These are phyloP conservation scores for Carcinoscorpius rotundicauda DNA, from an alignment of 1,140 invertebrate genomes.

Conservation along the genomic window DNA sequence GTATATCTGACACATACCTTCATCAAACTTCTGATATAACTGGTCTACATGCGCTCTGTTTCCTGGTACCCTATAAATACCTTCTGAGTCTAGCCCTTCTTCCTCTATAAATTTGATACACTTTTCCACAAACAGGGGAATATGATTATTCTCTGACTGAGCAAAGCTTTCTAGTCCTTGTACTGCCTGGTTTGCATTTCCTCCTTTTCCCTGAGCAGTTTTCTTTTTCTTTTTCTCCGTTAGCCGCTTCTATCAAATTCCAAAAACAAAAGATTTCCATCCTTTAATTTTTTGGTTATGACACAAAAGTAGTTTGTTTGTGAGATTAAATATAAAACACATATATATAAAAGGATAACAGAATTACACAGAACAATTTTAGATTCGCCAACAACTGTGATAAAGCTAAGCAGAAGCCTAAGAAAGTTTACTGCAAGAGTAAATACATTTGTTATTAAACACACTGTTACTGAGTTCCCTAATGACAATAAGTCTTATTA, in stretches of 20 bases:
- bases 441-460: too few relatives aligned
- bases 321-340: too few relatives aligned
- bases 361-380: too few relatives aligned
- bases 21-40: slow-evolving; percentile 78
- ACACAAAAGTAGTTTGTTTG: too few relatives aligned
- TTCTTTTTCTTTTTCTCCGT: slow-evolving; percentile 54
- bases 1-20: slow-evolving; percentile 36
- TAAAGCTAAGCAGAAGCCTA: too few relatives aligned
- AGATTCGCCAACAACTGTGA: too few relatives aligned
- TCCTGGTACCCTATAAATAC: slow-evolving; percentile 84
- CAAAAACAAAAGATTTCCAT: too few relatives aligned
- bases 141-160: slow-evolving; percentile 63
- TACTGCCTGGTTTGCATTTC: slow-evolving; percentile 29
- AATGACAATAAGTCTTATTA: too few relatives aligned
- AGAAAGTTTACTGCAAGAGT: too few relatives aligned
- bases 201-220: slow-evolving; percentile 45
- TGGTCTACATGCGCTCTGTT: slow-evolving; percentile 90
- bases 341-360: too few relatives aligned
- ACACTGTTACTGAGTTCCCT: too few relatives aligned
- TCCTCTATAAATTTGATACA: slow-evolving; percentile 85
- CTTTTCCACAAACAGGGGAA: slow-evolving; percentile 86
- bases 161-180: slow-evolving; percentile 47
- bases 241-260: slow-evolving; percentile 39
- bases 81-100: slow-evolving; percentile 79
- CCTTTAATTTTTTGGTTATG: too few relatives aligned